These are phyloP conservation scores for Caenorhabditis sp. DNA, from an alignment of 2,888 invertebrate genomes.

Conservation along the genomic window DNA sequence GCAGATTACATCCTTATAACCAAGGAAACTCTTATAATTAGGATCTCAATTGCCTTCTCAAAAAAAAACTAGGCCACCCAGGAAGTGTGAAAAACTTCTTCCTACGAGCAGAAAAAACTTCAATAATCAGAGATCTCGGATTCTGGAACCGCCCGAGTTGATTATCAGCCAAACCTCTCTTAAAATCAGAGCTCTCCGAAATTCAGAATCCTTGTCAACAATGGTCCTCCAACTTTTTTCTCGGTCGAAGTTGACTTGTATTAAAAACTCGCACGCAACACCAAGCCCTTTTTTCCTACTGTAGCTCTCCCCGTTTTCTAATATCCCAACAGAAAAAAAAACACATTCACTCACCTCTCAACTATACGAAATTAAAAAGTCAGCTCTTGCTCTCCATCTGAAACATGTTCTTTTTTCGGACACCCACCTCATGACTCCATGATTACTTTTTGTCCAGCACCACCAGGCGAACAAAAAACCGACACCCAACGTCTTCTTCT, in stretches of 20 bases:
- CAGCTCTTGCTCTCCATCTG: not conserved
- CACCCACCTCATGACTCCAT: slow-evolving; percentile 13
- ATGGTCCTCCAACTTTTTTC: no score
- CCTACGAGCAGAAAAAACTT: no score
- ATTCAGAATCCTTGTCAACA: no score
- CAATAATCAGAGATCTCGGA: no score
- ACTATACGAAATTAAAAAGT: slow-evolving; percentile 30
- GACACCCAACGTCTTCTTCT: not conserved
- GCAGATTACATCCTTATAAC: no score
- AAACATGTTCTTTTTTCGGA: slow-evolving; percentile 21
- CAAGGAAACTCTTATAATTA: no score
- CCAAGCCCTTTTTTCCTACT: slow-evolving; percentile 27
- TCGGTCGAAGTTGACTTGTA: no score
- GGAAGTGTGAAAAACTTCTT: no score
- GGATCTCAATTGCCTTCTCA: no score
- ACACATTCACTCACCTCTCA: slow-evolving; percentile 4
- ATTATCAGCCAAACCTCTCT: no score
- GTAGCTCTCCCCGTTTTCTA: slow-evolving; percentile 4
- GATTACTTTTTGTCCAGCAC: slow-evolving; percentile 34
- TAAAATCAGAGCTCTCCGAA: not conserved
- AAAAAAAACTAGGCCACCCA: no score
- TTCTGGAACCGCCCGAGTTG: no score
- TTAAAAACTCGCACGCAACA: not conserved
- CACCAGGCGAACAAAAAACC: slow-evolving; percentile 17
- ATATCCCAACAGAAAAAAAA: not conserved